phyloP scores from a whole-genome alignment of 2,797 vertebrate genomes.

The Melanotaenia pygmaea region DNA sequence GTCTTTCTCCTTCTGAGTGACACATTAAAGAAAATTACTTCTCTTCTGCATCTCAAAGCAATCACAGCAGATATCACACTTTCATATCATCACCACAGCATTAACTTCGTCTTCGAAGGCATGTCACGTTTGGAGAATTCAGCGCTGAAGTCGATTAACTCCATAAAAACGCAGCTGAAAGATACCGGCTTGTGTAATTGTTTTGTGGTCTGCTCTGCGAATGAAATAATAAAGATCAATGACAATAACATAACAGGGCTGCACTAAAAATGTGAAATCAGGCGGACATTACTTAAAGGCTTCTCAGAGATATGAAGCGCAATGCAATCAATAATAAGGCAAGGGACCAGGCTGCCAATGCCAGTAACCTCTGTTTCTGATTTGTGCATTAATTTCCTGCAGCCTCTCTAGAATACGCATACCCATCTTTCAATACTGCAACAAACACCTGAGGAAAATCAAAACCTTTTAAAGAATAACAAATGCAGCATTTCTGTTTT shows the following conservation, averaged over 20 bases:
- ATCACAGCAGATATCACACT: constrained; percentile 19
- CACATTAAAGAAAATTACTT: constrained; percentile 44
- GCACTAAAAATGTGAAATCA: constrained; percentile 5
- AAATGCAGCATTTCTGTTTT: background rate
- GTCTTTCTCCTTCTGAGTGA: constrained; percentile 31
- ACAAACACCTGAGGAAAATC: constrained; percentile 10
- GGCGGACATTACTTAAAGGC: background rate
- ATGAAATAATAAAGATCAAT: constrained; percentile 29
- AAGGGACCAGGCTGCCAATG: background rate
- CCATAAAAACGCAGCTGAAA: background rate
- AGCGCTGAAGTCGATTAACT: constrained; percentile 28
- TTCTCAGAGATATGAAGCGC: background rate
- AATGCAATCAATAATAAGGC: constrained; percentile 1
- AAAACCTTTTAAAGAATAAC: constrained; percentile 1
- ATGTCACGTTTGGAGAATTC: constrained; percentile 8
- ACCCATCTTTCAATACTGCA: background rate
- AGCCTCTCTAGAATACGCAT: background rate
- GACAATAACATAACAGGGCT: constrained; percentile 2
- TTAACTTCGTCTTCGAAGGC: constrained; percentile 18
- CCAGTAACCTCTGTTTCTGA: constrained; percentile 9
- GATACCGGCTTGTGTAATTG: constrained; percentile 11
- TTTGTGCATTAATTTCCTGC: background rate
- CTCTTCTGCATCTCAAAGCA: constrained; percentile 38
- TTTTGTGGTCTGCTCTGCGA: constrained; percentile 27
- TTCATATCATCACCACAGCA: constrained; percentile 19